Evolutionary conservation across 1,140 invertebrate genomes (phyloP).

Genomic region (Sarcophaga bullata): DNA sequence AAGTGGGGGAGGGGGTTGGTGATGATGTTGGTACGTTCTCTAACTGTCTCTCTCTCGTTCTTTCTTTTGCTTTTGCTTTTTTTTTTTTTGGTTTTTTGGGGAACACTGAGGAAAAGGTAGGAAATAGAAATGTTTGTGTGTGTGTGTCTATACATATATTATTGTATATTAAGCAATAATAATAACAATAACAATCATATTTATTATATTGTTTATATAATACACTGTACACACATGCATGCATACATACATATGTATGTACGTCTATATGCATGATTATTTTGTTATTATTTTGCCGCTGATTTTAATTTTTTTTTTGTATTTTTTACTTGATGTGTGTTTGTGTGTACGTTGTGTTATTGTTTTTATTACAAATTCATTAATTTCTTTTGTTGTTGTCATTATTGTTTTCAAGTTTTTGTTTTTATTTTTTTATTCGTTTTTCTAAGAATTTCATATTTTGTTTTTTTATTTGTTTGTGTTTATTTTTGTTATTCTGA

Average conservation of each 20-base stretch:
- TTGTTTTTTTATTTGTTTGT: background rate
- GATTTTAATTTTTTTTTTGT: background rate
- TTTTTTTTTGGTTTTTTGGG: no score
- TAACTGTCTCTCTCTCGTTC: no score
- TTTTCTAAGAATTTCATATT: background rate
- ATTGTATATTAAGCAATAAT: no score
- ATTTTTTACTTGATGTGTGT: no score
- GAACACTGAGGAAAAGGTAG: background rate
- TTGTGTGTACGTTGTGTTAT: background rate
- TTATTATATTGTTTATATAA: no score
- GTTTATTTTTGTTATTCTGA: background rate
- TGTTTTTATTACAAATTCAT: constrained; percentile 19
- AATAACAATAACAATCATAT: no score
- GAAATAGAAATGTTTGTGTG: background rate
- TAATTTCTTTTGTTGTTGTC: background rate
- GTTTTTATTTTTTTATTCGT: background rate
- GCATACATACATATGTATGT: background rate
- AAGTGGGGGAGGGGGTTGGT: no score
- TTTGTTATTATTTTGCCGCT: constrained; percentile 3
- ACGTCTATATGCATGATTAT: background rate
- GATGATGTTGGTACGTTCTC: no score
- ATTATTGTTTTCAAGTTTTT: constrained; percentile 12
- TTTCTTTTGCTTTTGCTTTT: no score
- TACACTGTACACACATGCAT: background rate
- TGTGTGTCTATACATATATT: background rate